Percentiles rank a stretch among this genome's conserved stretches.
These are phyloP conservation scores for Pterocles orientalis DNA, from an alignment of 2,113 vertebrate species.

Conservation along the genomic window DNA sequence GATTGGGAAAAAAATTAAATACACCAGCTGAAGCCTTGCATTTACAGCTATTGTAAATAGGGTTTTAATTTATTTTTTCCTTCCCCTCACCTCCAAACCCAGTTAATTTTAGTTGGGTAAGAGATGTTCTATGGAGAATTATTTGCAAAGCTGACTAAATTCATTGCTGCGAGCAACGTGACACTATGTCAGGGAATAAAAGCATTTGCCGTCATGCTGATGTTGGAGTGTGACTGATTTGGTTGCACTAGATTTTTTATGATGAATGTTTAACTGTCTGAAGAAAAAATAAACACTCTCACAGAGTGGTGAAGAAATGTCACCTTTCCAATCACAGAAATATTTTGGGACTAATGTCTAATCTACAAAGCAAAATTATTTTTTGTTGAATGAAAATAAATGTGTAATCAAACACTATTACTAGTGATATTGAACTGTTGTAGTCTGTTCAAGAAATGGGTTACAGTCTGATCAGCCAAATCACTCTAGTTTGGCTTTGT, in stretches of 20 bases:
- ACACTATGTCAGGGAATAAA: not conserved
- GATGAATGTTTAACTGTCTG: not conserved
- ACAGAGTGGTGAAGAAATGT: not conserved
- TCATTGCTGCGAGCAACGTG: not conserved
- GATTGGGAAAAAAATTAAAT: not conserved
- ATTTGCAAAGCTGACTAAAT: not conserved
- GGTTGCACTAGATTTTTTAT: not conserved
- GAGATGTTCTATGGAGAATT: not conserved
- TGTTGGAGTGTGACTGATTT: not conserved
- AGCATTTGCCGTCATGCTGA: not conserved
- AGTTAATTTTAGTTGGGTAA: not conserved
- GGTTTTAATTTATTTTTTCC: not conserved
- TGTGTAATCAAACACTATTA: not conserved
- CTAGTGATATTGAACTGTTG: not conserved
- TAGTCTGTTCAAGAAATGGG: not conserved
- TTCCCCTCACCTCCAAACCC: fast-evolving
- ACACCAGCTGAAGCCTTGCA: not conserved
- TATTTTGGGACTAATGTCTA: not conserved
- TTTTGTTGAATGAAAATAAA: not conserved
- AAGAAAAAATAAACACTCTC: not conserved
- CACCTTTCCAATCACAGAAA: not conserved
- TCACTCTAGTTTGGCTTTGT: not conserved
- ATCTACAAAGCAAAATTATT: not conserved
- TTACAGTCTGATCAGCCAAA: not conserved
- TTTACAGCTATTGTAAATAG: not conserved